phyloP scores from a whole-genome alignment of 2,888 invertebrate genomes.

The Parnassius apollo region DNA sequence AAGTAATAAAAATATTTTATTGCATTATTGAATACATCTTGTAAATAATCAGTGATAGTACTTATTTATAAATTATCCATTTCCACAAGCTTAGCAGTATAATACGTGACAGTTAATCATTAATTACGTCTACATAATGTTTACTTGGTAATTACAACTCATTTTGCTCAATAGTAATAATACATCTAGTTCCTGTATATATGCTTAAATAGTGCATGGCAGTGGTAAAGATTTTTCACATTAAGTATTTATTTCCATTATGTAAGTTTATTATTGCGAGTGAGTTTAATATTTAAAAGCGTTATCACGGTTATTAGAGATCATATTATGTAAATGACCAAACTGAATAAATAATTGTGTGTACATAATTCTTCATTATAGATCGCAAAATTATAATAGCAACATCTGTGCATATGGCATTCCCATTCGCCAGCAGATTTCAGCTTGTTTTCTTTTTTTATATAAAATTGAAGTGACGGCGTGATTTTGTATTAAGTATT shows the following conservation, averaged over 20 bases:
- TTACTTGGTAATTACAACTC: conserved; percentile 2
- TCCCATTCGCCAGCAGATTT: too few relatives aligned
- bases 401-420: too few relatives aligned
- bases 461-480: too few relatives aligned
- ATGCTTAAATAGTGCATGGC: conserved; percentile 25
- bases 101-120: conserved; percentile 6
- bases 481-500: too few relatives aligned
- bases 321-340: too few relatives aligned
- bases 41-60: conserved; percentile 9
- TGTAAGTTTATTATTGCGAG: background rate
- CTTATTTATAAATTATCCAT: conserved; percentile 33
- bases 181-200: background rate
- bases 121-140: background rate
- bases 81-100: conserved; percentile 39
- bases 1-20: background rate
- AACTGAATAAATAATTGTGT: background rate
- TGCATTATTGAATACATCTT: conserved; percentile 16
- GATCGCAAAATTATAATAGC: background rate
- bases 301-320: background rate
- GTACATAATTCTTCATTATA: background rate
- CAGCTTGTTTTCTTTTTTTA: too few relatives aligned
- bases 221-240: background rate
- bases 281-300: background rate
- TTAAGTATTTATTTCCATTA: background rate
- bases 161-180: background rate